Evolutionary conservation across 2,888 invertebrate species (phyloP).

Genomic region (Torymus aiolomorphi): DNA sequence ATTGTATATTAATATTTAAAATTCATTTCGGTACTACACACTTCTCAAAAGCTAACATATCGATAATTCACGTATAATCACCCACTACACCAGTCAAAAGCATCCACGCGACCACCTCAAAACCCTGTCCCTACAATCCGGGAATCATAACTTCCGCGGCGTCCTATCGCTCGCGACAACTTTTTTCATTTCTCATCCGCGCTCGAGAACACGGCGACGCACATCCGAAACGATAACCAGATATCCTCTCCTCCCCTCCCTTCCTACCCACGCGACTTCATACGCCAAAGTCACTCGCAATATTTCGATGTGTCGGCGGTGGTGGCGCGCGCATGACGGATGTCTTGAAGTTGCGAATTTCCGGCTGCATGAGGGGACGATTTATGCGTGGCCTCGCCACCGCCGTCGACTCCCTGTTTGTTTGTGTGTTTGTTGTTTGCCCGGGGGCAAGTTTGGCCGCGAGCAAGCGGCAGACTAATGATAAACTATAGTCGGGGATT

Average conservation of each 20-base stretch:
- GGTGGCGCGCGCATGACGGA: conserved; percentile 38
- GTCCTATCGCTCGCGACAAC: too few species aligned
- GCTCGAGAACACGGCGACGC: too few species aligned
- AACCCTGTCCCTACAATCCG: too few species aligned
- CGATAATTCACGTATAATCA: too few species aligned
- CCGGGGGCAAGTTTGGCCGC: conserved; percentile 17
- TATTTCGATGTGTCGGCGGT: conserved; percentile 21
- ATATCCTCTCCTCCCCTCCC: background rate
- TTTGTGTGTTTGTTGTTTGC: conserved; percentile 51
- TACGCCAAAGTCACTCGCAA: conserved; percentile 32
- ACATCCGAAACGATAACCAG: conserved; percentile 13
- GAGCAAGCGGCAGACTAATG: conserved; percentile 23
- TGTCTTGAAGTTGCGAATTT: conserved; percentile 56
- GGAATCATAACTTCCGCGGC: too few species aligned
- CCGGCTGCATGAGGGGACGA: conserved; percentile 39
- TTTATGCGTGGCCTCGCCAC: conserved; percentile 38
- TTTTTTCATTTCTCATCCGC: too few species aligned
- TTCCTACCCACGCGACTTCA: background rate
- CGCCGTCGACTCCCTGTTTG: conserved; percentile 33
- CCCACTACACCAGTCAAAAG: too few species aligned
- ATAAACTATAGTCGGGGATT: conserved; percentile 46
- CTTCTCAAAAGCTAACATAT: too few species aligned
- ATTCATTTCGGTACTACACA: too few species aligned
- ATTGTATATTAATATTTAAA: too few species aligned
- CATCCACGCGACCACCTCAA: too few species aligned